A percentile compares a stretch with the other conserved stretches of the same genome.
Conservation (phyloP, 2,797 vertebrate genomes). For the Darevskia nairensis region DNA sequence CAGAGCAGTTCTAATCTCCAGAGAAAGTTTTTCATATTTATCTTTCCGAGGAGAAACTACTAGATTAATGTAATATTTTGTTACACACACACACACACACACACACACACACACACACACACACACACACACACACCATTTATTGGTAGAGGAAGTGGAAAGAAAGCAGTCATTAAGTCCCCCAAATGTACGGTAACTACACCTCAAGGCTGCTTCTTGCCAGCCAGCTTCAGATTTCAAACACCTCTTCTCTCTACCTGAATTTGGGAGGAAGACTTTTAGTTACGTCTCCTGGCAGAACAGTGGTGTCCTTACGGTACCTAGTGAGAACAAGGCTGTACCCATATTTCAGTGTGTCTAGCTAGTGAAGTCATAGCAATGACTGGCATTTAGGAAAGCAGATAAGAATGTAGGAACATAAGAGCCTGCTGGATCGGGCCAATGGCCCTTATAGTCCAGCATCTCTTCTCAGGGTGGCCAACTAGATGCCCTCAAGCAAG, state of each 20-base stretch:
- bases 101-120: neutral
- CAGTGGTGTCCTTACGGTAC: neutral
- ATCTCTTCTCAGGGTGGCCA: too few relatives aligned
- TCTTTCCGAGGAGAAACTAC: neutral
- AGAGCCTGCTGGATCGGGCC: too few relatives aligned
- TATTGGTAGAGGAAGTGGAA: neutral
- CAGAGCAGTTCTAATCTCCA: neutral
- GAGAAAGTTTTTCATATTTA: neutral
- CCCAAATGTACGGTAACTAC: neutral
- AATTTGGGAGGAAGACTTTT: neutral
- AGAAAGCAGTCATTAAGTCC: neutral
- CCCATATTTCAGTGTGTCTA: too few relatives aligned
- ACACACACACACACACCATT: neutral
- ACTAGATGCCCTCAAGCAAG: too few relatives aligned
- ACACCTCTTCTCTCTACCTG: neutral
- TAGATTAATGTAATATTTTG: neutral
- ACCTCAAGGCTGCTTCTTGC: neutral
- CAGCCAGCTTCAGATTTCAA: neutral
- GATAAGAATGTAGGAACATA: too few relatives aligned
- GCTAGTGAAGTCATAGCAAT: too few relatives aligned
- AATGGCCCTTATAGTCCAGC: too few relatives aligned
- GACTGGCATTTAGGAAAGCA: too few relatives aligned
- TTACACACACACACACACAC: conserved; percentile 17
- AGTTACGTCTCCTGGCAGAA: too few relatives aligned
- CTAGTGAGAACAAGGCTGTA: too few relatives aligned